A percentile compares a stretch with the other conserved stretches of the same genome.
Conservation (phyloP, 35 echinoderm and acorn worm genomes). For the Diadema setosum region DNA sequence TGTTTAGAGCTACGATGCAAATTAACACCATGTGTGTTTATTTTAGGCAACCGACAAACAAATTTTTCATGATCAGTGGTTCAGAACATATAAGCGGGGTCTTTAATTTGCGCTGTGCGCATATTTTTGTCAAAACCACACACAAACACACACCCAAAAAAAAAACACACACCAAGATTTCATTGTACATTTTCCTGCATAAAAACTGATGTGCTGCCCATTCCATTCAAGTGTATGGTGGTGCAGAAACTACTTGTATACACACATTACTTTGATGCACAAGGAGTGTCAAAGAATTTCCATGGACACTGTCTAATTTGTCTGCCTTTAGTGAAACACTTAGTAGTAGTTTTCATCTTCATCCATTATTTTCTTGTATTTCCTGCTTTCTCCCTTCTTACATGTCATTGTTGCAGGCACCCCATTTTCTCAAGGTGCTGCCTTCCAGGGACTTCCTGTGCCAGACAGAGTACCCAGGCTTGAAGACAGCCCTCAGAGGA, state of each 20-base stretch:
- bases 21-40: too few species aligned
- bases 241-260: background rate
- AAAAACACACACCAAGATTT: too few species aligned
- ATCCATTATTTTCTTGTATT: background rate
- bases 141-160: too few species aligned
- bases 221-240: background rate
- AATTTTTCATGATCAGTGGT: too few species aligned
- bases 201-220: too few species aligned
- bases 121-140: too few species aligned
- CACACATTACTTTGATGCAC: background rate
- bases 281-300: background rate
- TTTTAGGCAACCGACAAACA: too few species aligned
- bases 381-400: background rate
- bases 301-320: background rate
- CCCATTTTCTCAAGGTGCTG: background rate
- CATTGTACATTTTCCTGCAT: too few species aligned
- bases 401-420: background rate
- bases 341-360: background rate
- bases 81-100: background rate
- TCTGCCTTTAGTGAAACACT: background rate
- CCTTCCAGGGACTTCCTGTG: background rate
- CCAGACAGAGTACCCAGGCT: too few species aligned
- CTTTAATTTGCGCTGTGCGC: background rate
- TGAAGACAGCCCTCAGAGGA: too few species aligned
- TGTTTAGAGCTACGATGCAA: too few species aligned